Evolutionary conservation across 2,888 invertebrate genomes (phyloP).

Genomic region (Tupiocoris notatus): DNA sequence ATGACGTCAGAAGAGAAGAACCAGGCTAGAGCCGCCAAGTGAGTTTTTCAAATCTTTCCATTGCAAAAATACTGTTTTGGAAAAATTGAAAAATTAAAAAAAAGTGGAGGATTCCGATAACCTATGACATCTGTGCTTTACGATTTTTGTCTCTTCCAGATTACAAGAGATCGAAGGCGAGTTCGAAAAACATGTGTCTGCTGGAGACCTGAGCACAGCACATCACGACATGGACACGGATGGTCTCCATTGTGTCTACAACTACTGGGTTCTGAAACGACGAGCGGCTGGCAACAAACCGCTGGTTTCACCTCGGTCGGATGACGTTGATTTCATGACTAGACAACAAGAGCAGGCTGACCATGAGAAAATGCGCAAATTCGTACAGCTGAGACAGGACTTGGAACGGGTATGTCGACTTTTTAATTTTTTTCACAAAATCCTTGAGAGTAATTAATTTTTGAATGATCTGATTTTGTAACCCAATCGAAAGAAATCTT

Average conservation of each 20-base stretch:
- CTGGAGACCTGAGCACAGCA: conserved; percentile 73
- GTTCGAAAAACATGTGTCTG: conserved; percentile 86
- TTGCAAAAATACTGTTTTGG: too few relatives aligned
- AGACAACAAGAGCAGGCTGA: conserved; percentile 82
- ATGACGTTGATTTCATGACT: conserved; percentile 74
- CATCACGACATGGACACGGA: conserved; percentile 82
- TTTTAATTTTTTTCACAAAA: background rate
- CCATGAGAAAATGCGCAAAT: conserved; percentile 90
- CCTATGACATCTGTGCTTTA: background rate
- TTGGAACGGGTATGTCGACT: conserved; percentile 70
- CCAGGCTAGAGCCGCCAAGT: conserved; percentile 81
- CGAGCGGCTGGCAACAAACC: conserved; percentile 82
- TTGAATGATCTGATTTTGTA: too few relatives aligned
- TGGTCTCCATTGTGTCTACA: conserved; percentile 81
- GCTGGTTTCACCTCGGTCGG: conserved; percentile 79
- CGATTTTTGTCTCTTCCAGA: conserved; percentile 55
- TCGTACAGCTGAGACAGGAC: conserved; percentile 93
- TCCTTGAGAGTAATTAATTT: too few relatives aligned
- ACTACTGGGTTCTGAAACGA: conserved; percentile 96
- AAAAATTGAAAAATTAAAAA: too few relatives aligned
- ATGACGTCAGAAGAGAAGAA: conserved; percentile 94
- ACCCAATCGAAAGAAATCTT: too few relatives aligned
- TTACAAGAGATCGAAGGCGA: conserved; percentile 89
- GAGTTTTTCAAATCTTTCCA: conserved; percentile 49
- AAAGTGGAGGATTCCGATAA: too few relatives aligned